Percentiles rank a stretch among this genome's conserved stretches.
Conservation (phyloP, 1,140 invertebrate genomes). For the Lethrus apterus region DNA sequence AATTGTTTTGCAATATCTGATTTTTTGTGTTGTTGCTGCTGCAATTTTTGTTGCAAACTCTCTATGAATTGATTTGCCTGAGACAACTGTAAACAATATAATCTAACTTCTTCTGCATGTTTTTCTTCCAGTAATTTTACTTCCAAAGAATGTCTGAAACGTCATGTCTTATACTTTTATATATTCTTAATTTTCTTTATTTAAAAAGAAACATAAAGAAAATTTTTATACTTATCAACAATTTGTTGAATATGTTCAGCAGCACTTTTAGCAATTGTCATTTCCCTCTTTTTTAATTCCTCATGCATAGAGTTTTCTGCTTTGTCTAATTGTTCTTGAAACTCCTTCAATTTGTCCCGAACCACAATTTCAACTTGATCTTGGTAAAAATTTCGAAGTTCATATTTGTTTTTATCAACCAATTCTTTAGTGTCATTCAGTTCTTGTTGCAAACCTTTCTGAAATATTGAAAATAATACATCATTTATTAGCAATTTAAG, state of each 20-base stretch:
- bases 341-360: conserved; percentile 65
- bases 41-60: conserved; percentile 52
- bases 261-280: conserved; percentile 57
- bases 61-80: conserved; percentile 58
- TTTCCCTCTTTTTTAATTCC: conserved; percentile 58
- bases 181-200: not conserved
- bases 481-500: not conserved
- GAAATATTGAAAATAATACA: conserved; percentile 14
- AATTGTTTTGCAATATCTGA: conserved; percentile 63
- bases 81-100: conserved; percentile 57
- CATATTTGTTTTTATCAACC: conserved; percentile 56
- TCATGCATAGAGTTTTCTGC: conserved; percentile 55
- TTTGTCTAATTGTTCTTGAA: conserved; percentile 64
- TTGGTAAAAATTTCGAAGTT: conserved; percentile 67
- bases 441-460: conserved; percentile 44
- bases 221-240: conserved; percentile 56
- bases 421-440: conserved; percentile 46
- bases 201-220: conserved; percentile 1
- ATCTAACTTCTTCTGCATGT: conserved; percentile 63
- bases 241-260: conserved; percentile 63
- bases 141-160: conserved; percentile 60
- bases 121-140: conserved; percentile 68
- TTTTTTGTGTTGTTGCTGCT: conserved; percentile 46
- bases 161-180: not conserved
- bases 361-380: conserved; percentile 71